Conservation (phyloP, 2,888 invertebrate species). For the Leptopilina myrica region DNA sequence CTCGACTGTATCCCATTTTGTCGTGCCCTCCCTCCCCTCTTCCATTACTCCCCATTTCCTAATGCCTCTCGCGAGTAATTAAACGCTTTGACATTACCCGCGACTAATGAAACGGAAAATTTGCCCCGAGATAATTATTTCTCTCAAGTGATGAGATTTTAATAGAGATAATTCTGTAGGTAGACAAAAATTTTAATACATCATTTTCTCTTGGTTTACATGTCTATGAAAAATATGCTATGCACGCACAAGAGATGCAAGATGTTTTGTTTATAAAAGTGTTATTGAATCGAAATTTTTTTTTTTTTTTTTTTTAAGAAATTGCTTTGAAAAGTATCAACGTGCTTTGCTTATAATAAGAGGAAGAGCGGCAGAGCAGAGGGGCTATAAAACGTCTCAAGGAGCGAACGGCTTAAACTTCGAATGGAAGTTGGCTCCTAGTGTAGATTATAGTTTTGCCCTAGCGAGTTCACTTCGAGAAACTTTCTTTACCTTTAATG, state of each 20-base stretch:
- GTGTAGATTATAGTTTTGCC: constrained; percentile 16
- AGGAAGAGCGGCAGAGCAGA: not conserved
- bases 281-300: not conserved
- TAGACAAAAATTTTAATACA: too few species aligned
- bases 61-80: constrained; percentile 14
- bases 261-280: not conserved
- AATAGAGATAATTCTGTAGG: too few species aligned
- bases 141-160: too few species aligned
- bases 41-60: not conserved
- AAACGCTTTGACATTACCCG: constrained; percentile 11
- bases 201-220: too few species aligned
- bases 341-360: constrained; percentile 7
- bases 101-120: constrained; percentile 18
- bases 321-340: not conserved
- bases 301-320: not conserved
- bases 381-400: constrained; percentile 8
- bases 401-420: constrained; percentile 26
- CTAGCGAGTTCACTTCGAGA: not conserved
- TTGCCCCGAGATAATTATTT: too few species aligned
- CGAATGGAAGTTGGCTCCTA: constrained; percentile 4
- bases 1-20: too few species aligned
- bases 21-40: not conserved
- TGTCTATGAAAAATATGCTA: too few species aligned
- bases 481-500: not conserved
- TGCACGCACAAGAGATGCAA: too few species aligned